Base-by-base conservation (phyloP, 2,888 invertebrate genomes). In the Nesidiocoris tenuis region DNA sequence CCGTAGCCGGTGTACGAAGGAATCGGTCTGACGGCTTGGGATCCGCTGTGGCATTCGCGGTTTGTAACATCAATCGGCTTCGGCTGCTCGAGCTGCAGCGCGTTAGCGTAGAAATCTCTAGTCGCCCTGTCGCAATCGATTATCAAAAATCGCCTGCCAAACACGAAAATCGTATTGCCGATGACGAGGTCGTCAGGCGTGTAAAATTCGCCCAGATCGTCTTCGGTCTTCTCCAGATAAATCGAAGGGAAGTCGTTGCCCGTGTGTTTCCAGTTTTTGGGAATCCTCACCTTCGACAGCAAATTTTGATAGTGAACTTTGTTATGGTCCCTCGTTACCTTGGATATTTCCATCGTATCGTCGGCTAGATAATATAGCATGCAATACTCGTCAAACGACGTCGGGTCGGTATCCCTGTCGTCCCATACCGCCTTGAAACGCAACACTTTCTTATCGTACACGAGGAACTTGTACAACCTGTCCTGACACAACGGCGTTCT, bases 331-430 rank as follows among this genome's bases (percentile, higher is more conserved):
- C 25, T 19, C 1, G 57, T 25, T 21, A 59, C n/a, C 25, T 74
- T 61, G 18, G 57, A 24, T 1, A 78, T 76, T 57, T 78, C 89
- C 70, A 95, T 87, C 0, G 91, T 92, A 82, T 95, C 93, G 82
- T 95, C 94, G 71, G 90, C 89, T 21, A 95, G 85, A 83, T 91
- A 94, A 83, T 93, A 95, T 81, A 90, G 85, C 74, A 96, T 83
- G 81, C 90, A 88, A 82, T 90, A 93, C n/a, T 76, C 63, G 75
- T 85, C 84, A n/a, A 88, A 82, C 79, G 88, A 88, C 0, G 87
- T 88, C 77, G 84, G 85, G 77, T 86, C 86, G 0, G 85, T 84
- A 77, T 87, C 87, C 54, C 90, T 86, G 79, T 90, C 88, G 81
- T 90, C 89, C 89, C 90, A 90, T 2, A 90, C 82, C 92, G 90